These are phyloP conservation scores for Drosophila sucinea DNA, from an alignment of 1,140 invertebrate genomes.

Conservation along the genomic window DNA sequence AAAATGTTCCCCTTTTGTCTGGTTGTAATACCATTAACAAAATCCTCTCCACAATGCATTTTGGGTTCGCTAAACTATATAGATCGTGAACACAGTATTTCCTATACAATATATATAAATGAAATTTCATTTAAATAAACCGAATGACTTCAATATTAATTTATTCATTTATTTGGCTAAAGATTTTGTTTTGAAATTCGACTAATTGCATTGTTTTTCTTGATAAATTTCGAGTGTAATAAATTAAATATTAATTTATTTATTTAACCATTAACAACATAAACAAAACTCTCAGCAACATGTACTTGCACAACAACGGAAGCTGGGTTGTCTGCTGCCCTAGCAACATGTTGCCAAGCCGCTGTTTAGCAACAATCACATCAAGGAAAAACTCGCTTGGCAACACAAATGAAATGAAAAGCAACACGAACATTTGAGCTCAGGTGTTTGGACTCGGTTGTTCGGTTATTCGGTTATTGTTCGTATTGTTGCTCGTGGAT, in stretches of 20 bases:
- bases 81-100: no score
- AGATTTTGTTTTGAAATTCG: slow-evolving; percentile 6
- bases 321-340: slow-evolving; percentile 22
- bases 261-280: slow-evolving; percentile 4
- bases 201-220: slow-evolving; percentile 21
- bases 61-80: no score
- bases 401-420: slow-evolving; percentile 40
- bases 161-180: slow-evolving; percentile 2
- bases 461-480: neutral
- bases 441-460: slow-evolving; percentile 37
- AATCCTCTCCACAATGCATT: no score
- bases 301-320: slow-evolving; percentile 20
- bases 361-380: slow-evolving; percentile 16
- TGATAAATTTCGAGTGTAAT: neutral
- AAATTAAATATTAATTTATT: slow-evolving; percentile 27
- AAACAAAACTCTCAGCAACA: slow-evolving; percentile 13
- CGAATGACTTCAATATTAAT: neutral
- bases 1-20: no score
- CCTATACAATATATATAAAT: neutral
- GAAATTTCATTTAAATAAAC: neutral
- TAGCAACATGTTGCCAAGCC: slow-evolving; percentile 43
- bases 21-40: no score
- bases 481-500: slow-evolving; percentile 11
- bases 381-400: slow-evolving; percentile 50
- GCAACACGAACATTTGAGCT: slow-evolving; percentile 37